phyloP scores from a whole-genome alignment of 2,888 invertebrate genomes.

The Geotrupes spiniger region DNA sequence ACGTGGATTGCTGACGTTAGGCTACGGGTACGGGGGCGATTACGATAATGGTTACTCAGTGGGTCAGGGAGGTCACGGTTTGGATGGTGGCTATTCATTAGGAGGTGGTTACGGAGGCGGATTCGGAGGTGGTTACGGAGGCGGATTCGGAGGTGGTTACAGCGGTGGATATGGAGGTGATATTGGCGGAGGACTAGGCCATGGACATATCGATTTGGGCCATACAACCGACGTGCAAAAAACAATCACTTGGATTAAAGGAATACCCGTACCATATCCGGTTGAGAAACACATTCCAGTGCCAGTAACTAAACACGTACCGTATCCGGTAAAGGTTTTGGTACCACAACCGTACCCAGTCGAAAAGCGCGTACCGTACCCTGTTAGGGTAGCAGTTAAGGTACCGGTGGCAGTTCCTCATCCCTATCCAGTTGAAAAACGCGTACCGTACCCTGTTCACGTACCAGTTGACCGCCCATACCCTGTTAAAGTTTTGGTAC shows the following conservation, averaged over 20 bases:
- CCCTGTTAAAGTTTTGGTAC: constrained; percentile 75
- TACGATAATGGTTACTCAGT: constrained; percentile 68
- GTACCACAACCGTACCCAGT: constrained; percentile 68
- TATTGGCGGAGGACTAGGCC: constrained; percentile 30
- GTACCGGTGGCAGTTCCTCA: constrained; percentile 75
- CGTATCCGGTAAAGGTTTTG: constrained; percentile 60
- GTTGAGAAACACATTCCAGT: constrained; percentile 64
- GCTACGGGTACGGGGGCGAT: constrained; percentile 78
- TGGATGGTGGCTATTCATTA: constrained; percentile 54
- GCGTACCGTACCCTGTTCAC: constrained; percentile 65
- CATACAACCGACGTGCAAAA: constrained; percentile 58
- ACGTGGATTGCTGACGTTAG: constrained; percentile 74
- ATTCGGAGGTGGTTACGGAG: constrained; percentile 30
- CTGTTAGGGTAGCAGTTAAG: constrained; percentile 75
- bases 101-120: constrained; percentile 37
- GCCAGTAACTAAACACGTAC: constrained; percentile 65
- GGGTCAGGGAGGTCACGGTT: constrained; percentile 58
- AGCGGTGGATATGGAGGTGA: constrained; percentile 32
- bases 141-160: constrained; percentile 30
- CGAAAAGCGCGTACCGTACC: constrained; percentile 69
- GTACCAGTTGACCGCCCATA: constrained; percentile 75
- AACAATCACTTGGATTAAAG: constrained; percentile 65
- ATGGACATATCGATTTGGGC: constrained; percentile 37
- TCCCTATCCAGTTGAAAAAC: constrained; percentile 77
- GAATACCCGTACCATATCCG: constrained; percentile 63